Percentiles rank a stretch among this genome's conserved stretches.
Conservation (phyloP, 2,888 invertebrate genomes). For the Leucoptera coffeella region DNA sequence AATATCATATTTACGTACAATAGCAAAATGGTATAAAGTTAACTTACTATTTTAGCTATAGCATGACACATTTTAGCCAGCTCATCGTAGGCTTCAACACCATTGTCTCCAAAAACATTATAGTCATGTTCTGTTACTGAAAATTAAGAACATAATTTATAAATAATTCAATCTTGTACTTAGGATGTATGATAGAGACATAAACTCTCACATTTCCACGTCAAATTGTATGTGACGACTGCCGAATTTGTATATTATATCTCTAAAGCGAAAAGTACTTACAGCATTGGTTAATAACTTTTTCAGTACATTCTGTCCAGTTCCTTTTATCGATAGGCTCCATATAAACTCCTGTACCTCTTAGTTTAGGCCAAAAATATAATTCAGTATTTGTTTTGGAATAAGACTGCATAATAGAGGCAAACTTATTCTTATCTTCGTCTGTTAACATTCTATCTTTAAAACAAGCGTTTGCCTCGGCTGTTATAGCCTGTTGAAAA, state of each 20-base stretch:
- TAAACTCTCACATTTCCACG: no score
- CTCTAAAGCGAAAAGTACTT: no score
- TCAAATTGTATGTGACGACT: no score
- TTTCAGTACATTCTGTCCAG: constrained; percentile 57
- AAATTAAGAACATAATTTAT: constrained; percentile 5
- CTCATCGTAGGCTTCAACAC: constrained; percentile 28
- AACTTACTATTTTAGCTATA: constrained; percentile 24
- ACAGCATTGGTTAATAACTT: constrained; percentile 62
- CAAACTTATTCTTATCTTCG: constrained; percentile 61
- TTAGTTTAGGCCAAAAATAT: constrained; percentile 19
- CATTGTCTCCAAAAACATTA: constrained; percentile 25
- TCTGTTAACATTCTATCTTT: constrained; percentile 63
- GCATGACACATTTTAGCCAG: constrained; percentile 22
- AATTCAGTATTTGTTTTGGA: constrained; percentile 18
- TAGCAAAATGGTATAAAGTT: no score
- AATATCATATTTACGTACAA: no score
- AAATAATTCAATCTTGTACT: no score
- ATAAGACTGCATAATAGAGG: constrained; percentile 51
- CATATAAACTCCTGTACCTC: constrained; percentile 27
- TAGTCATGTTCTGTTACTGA: constrained; percentile 31
- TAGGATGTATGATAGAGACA: no score
- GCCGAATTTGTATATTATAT: no score
- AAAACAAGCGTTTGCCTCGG: constrained; percentile 73
- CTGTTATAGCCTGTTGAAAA: constrained; percentile 55
- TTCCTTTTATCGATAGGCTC: constrained; percentile 45